phyloP scores from a whole-genome alignment of 1,140 invertebrate genomes.

The Ylistrum balloti region DNA sequence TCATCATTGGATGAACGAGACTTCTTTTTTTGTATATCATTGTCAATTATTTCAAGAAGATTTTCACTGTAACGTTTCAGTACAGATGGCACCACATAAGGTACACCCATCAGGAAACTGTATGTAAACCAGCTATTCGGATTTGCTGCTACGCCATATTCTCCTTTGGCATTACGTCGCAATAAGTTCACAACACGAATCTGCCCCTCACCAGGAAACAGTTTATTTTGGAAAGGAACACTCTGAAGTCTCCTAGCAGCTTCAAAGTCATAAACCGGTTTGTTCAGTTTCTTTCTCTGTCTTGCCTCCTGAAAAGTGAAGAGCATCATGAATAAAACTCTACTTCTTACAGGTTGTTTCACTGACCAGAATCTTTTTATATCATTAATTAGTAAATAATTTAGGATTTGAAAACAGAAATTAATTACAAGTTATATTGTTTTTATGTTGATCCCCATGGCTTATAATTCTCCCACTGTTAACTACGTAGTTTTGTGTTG shows the following conservation, averaged over 20 bases:
- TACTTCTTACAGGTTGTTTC: no score
- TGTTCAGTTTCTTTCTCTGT: slow-evolving; percentile 57
- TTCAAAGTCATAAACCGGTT: slow-evolving; percentile 58
- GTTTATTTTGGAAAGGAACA: slow-evolving; percentile 48
- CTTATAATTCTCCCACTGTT: no score
- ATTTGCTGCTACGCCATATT: slow-evolving; percentile 57
- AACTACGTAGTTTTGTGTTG: no score
- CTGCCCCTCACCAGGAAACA: slow-evolving; percentile 62
- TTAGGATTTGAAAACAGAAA: no score
- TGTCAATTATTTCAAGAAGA: slow-evolving; percentile 49
- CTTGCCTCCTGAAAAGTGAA: slow-evolving; percentile 59
- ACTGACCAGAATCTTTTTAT: no score
- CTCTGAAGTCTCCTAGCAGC: slow-evolving; percentile 56
- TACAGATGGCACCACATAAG: slow-evolving; percentile 53
- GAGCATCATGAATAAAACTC: no score
- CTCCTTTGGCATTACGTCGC: slow-evolving; percentile 48
- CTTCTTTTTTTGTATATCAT: neutral
- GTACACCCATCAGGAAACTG: slow-evolving; percentile 65
- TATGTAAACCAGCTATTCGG: slow-evolving; percentile 63
- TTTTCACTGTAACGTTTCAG: slow-evolving; percentile 49
- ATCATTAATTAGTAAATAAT: no score
- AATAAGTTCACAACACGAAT: slow-evolving; percentile 66
- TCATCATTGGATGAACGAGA: neutral
- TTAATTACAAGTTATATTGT: no score
- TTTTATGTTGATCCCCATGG: no score